These are phyloP conservation scores for Himalopsyche anomala DNA, from an alignment of 2,888 invertebrate species.

Conservation along the genomic window DNA sequence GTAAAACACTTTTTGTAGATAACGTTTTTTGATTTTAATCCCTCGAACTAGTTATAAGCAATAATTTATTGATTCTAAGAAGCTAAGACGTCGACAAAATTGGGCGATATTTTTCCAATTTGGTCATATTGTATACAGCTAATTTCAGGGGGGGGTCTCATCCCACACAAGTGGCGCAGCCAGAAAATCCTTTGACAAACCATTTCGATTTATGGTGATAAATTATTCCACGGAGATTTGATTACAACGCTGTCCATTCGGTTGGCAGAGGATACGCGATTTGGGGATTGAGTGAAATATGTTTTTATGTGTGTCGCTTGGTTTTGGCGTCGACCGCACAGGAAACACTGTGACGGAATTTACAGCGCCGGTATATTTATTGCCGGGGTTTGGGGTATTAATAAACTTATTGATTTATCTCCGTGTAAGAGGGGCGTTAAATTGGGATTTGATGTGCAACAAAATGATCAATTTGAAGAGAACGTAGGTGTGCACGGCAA, in stretches of 20 bases:
- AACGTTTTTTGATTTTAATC: no score
- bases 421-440: slow-evolving; percentile 12
- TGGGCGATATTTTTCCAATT: not conserved
- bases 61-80: no score
- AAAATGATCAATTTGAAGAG: slow-evolving; percentile 28
- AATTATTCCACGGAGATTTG: slow-evolving; percentile 64
- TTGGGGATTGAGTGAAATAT: slow-evolving; percentile 58
- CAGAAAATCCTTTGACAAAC: slow-evolving; percentile 58
- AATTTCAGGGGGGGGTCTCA: not conserved
- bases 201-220: slow-evolving; percentile 63
- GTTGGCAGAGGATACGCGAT: slow-evolving; percentile 51
- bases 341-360: slow-evolving; percentile 49
- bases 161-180: slow-evolving; percentile 26
- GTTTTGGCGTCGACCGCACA: slow-evolving; percentile 47
- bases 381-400: slow-evolving; percentile 55
- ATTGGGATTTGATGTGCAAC: slow-evolving; percentile 24
- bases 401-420: slow-evolving; percentile 60
- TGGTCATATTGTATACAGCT: not conserved
- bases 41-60: no score
- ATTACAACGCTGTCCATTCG: slow-evolving; percentile 57
- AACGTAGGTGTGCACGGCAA: not conserved
- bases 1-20: no score
- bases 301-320: slow-evolving; percentile 50
- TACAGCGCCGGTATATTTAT: slow-evolving; percentile 51
- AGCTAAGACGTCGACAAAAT: no score